phyloP scores from a whole-genome alignment of 2,797 vertebrate species.

The Myotis myotis region DNA sequence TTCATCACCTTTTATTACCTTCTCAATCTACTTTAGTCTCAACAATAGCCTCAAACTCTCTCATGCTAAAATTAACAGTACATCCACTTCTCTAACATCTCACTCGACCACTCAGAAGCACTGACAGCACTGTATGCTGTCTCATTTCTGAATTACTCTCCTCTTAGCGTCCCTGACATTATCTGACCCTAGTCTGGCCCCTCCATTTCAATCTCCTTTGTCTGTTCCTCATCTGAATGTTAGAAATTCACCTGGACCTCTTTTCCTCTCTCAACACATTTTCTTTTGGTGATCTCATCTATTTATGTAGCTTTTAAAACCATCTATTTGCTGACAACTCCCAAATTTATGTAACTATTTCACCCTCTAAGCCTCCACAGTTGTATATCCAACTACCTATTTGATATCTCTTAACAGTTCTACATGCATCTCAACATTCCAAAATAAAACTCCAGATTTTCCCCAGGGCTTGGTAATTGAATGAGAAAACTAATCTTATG shows the following conservation, averaged over 20 bases:
- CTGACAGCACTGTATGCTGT: background rate
- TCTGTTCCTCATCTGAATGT: background rate
- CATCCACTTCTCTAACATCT: background rate
- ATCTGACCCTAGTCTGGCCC: background rate
- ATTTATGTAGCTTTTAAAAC: constrained; percentile 13
- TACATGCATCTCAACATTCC: background rate
- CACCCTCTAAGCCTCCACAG: background rate
- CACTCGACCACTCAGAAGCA: background rate
- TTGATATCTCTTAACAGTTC: background rate
- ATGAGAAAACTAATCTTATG: background rate
- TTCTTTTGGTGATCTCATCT: background rate
- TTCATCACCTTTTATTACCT: background rate
- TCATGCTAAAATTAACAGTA: background rate
- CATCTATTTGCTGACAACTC: background rate
- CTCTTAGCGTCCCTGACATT: background rate
- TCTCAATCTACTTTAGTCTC: background rate
- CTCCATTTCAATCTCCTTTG: background rate
- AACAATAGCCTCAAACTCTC: background rate
- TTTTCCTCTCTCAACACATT: background rate
- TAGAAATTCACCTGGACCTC: background rate
- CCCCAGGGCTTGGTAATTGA: background rate
- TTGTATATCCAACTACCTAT: background rate
- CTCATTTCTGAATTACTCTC: background rate
- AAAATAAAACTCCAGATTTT: background rate
- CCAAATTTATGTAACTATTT: background rate